Base-by-base conservation (phyloP, 2,797 vertebrate genomes). In the Poecilia wingei region DNA sequence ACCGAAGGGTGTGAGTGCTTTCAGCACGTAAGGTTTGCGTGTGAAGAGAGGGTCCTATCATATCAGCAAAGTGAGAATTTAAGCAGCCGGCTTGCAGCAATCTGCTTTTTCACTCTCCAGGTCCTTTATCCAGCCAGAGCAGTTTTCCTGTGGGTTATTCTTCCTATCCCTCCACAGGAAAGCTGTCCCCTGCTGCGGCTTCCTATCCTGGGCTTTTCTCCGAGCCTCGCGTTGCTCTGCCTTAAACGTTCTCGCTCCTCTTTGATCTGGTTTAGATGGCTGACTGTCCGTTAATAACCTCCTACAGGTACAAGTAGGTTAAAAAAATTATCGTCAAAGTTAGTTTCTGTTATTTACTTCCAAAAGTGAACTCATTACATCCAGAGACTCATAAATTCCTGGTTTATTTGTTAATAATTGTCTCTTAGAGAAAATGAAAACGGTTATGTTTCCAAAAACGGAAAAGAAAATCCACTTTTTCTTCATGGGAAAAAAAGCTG, bases 81-180 rank as follows among this genome's bases (percentile, higher is more conserved):
- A 78, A 87, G 87, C 79, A 61, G 75, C 88, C 86, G 81, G 59
- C 89, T 92, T 79, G 79, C 91, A 80, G 91, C 86, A 93, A 92
- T 94, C 91, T 94, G 93, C 90, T 90, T 90, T 95, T 92, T 88
- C 91, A 92, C 91, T 92, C 92, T 92, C 81, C 88, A 84, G 90
- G 75, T 91, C 87, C 90, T 94, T 94, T 95, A 94, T 95, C 93
- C 94, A 91, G 87, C 87, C 77, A 4, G 79, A 84, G 93, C 93
- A 93, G 91, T 95, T 94, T 95, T 95, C 94, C 94, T 95, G 93
- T 95, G 84, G 82, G 87, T 94, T 93, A 92, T 93, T 94, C 94
- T 94, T 93, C 91, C 92, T 89, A 93, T 93, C 91, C 93, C 90
- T 91, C 84, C 92, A 90, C 95, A 96, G 95, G 95, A 96, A 96